Evolutionary conservation across 2,888 invertebrate species (phyloP), one percentile per base, ranked within the genome.

Genomic region (Eucriotettix oculatus): DNA sequence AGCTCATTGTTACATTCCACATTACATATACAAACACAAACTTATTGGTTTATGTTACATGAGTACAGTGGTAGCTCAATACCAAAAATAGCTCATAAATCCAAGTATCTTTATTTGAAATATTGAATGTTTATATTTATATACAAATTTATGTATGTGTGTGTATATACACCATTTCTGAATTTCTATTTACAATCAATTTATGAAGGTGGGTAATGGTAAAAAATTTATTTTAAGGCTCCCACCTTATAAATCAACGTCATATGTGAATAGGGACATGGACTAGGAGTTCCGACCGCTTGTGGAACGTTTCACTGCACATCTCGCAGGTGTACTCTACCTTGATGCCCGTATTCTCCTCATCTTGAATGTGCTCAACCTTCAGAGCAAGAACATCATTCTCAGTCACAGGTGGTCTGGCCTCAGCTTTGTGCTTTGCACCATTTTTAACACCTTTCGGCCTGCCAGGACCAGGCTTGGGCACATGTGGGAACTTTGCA

Each of bases 251-350:
- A 29, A 29, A 48, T 14, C 48, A 48, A 48, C n/a, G 48, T 48
- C 48, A 55, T 55, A 90, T 90, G 72, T 90, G 90, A 70, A 89
- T 82, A 60, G 87, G 87, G 68, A 90, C 88, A 73, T 90, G 90
- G 60, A 86, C 78, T 64, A 90, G 74, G 54, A 86, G 73, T 65
- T 87, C 86, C 58, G 85, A 83, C 58, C 87, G 81, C 64, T 85
- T 84, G 11, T 82, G 76, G 72, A 90, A 90, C 66, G 84, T 81
- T 56, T 83, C 80, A 59, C 85, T 80, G 71, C 90, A 90, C 86
- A 90, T 89, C 72, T 89, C 89, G 70, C 90, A 90, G 66, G 83
- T 84, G 73, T 81, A 87, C 54, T 83, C 62, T 40, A 56, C 55
- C 55, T 62, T 63, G 9, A 16, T 44, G n/a, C 42, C 58, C 17